phyloP scores from a whole-genome alignment of 2,888 invertebrate genomes.

The Sesia bembeciformis region DNA sequence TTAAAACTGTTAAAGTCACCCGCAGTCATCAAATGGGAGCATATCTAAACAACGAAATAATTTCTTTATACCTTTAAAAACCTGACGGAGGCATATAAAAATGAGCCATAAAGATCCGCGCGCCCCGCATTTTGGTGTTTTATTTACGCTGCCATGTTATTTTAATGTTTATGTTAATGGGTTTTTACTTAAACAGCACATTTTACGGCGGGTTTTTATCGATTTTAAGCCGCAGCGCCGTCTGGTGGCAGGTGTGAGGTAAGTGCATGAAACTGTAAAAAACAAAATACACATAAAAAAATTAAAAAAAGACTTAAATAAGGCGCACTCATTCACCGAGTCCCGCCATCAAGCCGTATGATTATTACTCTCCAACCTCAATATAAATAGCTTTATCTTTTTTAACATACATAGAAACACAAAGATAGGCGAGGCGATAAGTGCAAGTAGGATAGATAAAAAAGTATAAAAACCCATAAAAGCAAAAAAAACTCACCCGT shows the following conservation, averaged over 20 bases:
- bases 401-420: too few relatives aligned
- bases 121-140: conserved; percentile 23
- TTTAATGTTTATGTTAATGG: conserved; percentile 50
- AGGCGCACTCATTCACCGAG: too few relatives aligned
- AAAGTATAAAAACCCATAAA: too few relatives aligned
- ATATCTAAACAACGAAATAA: conserved; percentile 5
- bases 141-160: conserved; percentile 30
- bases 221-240: conserved; percentile 25
- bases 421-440: too few relatives aligned
- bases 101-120: conserved; percentile 14
- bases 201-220: conserved; percentile 36
- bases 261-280: neutral
- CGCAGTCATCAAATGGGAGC: conserved; percentile 12
- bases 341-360: too few relatives aligned
- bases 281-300: neutral
- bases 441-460: too few relatives aligned
- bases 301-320: neutral
- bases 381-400: too few relatives aligned
- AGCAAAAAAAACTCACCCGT: too few relatives aligned
- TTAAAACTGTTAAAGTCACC: conserved; percentile 21
- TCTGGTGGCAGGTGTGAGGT: conserved; percentile 28
- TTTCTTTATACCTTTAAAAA: conserved; percentile 14
- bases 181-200: conserved; percentile 43
- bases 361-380: too few relatives aligned
- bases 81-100: conserved; percentile 14